Evolutionary conservation across 1,140 invertebrate species (phyloP), one percentile per base, ranked within the genome.

Genomic region (Drepana arcuata): DNA sequence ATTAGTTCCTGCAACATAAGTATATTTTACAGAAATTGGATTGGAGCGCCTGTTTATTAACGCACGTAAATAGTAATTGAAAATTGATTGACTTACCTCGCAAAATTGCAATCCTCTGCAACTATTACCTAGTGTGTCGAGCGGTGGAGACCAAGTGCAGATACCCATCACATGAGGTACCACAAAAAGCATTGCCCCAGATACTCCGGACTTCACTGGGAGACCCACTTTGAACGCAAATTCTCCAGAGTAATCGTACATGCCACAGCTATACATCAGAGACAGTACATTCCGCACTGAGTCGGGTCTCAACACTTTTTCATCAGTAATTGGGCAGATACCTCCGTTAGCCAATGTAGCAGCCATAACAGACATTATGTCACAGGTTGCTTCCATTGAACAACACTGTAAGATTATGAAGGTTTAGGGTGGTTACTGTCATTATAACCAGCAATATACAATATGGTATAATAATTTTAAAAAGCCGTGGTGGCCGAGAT

Each of bases 241-340:
- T 78, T 98, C 95, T n/a, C 97, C 97, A 0, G 95, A 97, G 70
- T 98, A 98, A 70, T 99, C 96, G 65, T 98, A 96, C 93, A 98
- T 99, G 57, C 97, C 97, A 78, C 97, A 99, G 33, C 95, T 97
- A 80, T 98, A 95, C 97, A 99, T 99, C 7, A 99, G 84, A 15
- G 92, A 94, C 1, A 94, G 66, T 0, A 94, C 92, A 71, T 94
- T 93, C 9, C 93, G 85, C 1, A 95, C 93, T 27, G 93, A 92
- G 44, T 95, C 93, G 0, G 93, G 90, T 38, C 91, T 90, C 11
- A 97, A 79, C 1, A 98, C 93, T 73, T 95, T 94, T 70, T 99
- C 95, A 49, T 96, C 95, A 0, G 96, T 98, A 14, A 95, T 91
- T 3, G 97, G 97, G 73, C 97, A 99, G 42, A 99, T 97, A 5